A percentile compares a stretch with the other conserved stretches of the same genome.
Evolutionary conservation across 2,113 vertebrate genomes (phyloP).

Genomic region (Gasterosteus nipponicus): DNA sequence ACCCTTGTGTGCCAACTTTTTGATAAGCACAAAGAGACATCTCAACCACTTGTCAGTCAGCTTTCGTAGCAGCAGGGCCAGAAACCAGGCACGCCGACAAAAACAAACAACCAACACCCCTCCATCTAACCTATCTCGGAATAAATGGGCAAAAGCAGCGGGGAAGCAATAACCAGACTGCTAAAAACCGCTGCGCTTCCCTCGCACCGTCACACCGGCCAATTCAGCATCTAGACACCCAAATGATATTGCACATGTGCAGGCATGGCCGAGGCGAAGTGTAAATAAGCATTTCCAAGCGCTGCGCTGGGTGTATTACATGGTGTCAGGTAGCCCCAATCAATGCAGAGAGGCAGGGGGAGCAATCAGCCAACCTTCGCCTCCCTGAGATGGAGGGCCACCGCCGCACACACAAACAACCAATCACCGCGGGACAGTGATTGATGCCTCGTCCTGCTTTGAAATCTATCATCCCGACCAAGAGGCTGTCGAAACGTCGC

Average conservation of each 20-base stretch:
- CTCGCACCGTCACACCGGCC: constrained; percentile 48
- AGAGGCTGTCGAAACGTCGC: constrained; percentile 82
- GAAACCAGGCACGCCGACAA: constrained; percentile 65
- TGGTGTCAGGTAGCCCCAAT: constrained; percentile 83
- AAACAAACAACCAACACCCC: constrained; percentile 63
- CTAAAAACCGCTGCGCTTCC: constrained; percentile 50
- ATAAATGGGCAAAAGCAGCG: constrained; percentile 68
- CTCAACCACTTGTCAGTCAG: constrained; percentile 75
- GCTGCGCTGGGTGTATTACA: constrained; percentile 83
- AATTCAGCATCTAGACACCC: constrained; percentile 57
- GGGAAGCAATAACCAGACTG: constrained; percentile 58
- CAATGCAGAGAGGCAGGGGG: constrained; percentile 82
- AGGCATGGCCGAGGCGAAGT: constrained; percentile 74
- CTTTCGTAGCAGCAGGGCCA: constrained; percentile 55
- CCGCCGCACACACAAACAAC: constrained; percentile 90
- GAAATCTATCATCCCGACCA: constrained; percentile 90
- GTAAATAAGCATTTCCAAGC: constrained; percentile 82
- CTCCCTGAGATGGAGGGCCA: constrained; percentile 89
- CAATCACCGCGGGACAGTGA: constrained; percentile 90
- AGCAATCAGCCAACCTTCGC: constrained; percentile 91
- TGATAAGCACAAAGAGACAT: constrained; percentile 74
- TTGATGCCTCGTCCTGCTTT: constrained; percentile 86
- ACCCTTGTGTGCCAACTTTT: constrained; percentile 59
- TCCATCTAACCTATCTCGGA: constrained; percentile 63
- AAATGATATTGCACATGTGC: constrained; percentile 77